Evolutionary conservation across 2,888 invertebrate species (phyloP).

Genomic region (Epirrita christyi): DNA sequence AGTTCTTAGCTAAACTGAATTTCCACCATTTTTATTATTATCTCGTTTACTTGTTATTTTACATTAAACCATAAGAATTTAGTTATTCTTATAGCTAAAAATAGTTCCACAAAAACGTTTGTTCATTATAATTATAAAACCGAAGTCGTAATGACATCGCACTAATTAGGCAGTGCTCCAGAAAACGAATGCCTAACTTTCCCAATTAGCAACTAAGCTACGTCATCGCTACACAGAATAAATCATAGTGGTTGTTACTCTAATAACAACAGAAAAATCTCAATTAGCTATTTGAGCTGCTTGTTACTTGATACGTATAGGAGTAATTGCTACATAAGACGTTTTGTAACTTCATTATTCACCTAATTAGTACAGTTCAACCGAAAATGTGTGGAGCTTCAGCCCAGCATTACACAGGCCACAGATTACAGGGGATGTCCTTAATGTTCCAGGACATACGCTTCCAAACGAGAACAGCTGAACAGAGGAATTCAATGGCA

Average conservation of each 20-base stretch:
- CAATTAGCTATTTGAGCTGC: constrained; percentile 42
- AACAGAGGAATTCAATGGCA: too few relatives aligned
- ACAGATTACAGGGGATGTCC: too few relatives aligned
- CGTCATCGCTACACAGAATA: constrained; percentile 39
- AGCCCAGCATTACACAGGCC: too few relatives aligned
- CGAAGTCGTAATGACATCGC: constrained; percentile 25
- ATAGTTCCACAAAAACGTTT: background rate
- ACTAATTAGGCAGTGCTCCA: constrained; percentile 71
- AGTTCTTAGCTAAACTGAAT: too few relatives aligned
- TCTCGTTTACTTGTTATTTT: too few relatives aligned
- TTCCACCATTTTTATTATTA: too few relatives aligned
- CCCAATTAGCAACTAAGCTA: constrained; percentile 59
- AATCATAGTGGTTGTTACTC: background rate
- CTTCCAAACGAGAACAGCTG: too few relatives aligned
- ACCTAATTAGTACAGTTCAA: background rate
- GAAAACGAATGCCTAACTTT: constrained; percentile 69
- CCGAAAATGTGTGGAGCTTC: background rate
- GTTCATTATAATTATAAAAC: background rate
- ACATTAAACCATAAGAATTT: too few relatives aligned
- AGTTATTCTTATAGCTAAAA: too few relatives aligned
- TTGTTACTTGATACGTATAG: constrained; percentile 26
- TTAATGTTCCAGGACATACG: too few relatives aligned
- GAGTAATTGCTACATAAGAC: constrained; percentile 10
- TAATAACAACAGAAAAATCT: constrained; percentile 38
- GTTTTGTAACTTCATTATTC: constrained; percentile 11